phyloP scores from a whole-genome alignment of 2,113 vertebrate species.

The Lepisosteus oculatus region DNA sequence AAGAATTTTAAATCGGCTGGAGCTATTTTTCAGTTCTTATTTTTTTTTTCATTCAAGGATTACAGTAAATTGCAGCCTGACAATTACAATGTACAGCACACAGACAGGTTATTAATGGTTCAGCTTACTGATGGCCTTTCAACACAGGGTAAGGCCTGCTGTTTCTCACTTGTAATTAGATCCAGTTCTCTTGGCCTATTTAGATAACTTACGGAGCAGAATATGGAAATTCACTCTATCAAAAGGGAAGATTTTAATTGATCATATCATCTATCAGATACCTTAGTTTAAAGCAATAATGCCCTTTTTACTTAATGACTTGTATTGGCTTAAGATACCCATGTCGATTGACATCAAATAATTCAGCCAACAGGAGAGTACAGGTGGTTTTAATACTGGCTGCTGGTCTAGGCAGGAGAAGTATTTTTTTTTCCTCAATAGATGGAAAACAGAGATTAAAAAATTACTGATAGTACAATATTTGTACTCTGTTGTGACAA shows the following conservation, averaged over 20 bases:
- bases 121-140: slow-evolving; percentile 82
- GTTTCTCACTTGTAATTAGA: slow-evolving; percentile 81
- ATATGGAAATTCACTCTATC: slow-evolving; percentile 47
- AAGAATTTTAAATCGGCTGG: slow-evolving; percentile 81
- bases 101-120: slow-evolving; percentile 81
- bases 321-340: slow-evolving; percentile 73
- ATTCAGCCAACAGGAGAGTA: slow-evolving; percentile 65
- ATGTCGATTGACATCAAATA: slow-evolving; percentile 59
- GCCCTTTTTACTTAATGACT: slow-evolving; percentile 72
- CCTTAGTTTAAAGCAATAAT: slow-evolving; percentile 58
- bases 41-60: slow-evolving; percentile 63
- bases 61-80: slow-evolving; percentile 85
- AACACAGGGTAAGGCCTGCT: slow-evolving; percentile 68
- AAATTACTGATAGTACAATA: background rate
- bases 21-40: slow-evolving; percentile 59
- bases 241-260: slow-evolving; percentile 76
- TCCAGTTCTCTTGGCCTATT: slow-evolving; percentile 66
- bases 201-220: slow-evolving; percentile 31
- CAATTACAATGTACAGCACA: slow-evolving; percentile 86
- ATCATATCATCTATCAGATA: slow-evolving; percentile 67
- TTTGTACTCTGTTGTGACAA: background rate
- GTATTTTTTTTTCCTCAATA: background rate
- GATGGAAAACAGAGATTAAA: background rate
- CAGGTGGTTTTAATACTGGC: slow-evolving; percentile 80
- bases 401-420: slow-evolving; percentile 52